Percentiles rank a stretch among this genome's conserved stretches.
Evolutionary conservation across 2,797 vertebrate species (phyloP).

Genomic region (Epinephelus malabaricus): DNA sequence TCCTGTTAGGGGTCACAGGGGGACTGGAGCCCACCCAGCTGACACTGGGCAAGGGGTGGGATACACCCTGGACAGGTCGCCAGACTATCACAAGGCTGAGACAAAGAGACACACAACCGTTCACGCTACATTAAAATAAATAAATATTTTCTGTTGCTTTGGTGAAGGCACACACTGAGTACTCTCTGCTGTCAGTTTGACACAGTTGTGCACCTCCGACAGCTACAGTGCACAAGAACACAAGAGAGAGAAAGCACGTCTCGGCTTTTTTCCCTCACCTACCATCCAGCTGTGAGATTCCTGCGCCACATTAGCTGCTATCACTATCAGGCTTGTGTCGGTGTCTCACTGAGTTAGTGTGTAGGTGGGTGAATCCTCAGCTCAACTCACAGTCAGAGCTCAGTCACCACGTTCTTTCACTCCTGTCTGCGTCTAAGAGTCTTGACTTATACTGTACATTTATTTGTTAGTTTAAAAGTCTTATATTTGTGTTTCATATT

Average conservation of each 20-base stretch:
- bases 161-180: background rate
- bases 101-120: too few species aligned
- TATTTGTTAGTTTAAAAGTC: background rate
- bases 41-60: too few species aligned
- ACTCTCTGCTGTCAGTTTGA: background rate
- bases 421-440: background rate
- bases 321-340: constrained; percentile 24
- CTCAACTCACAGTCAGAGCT: constrained; percentile 37
- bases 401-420: constrained; percentile 9
- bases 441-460: background rate
- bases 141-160: background rate
- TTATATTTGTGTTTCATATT: background rate
- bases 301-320: constrained; percentile 41
- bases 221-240: background rate
- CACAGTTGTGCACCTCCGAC: background rate
- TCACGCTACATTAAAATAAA: too few species aligned
- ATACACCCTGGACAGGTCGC: too few species aligned
- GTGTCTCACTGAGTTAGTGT: constrained; percentile 60
- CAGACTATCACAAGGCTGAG: too few species aligned
- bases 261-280: constrained; percentile 42
- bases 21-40: too few species aligned
- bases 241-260: constrained; percentile 13
- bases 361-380: constrained; percentile 47
- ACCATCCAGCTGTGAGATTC: constrained; percentile 73
- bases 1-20: too few species aligned